These are phyloP conservation scores for Elymnias hypermnestra DNA, from an alignment of 1,140 invertebrate genomes.

Conservation along the genomic window DNA sequence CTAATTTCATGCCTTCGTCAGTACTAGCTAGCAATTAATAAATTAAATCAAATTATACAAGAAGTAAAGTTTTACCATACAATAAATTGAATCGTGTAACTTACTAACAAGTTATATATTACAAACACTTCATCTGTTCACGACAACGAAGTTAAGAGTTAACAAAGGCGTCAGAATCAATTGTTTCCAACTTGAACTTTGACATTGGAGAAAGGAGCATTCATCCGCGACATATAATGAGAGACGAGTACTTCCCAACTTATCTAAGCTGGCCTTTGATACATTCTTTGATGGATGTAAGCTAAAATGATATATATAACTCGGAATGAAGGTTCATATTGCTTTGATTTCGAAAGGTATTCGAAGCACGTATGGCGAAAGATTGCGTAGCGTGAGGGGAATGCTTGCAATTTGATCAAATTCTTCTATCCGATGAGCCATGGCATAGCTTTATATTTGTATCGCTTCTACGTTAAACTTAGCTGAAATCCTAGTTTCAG, in stretches of 20 bases:
- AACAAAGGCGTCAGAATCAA: neutral
- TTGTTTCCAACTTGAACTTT: neutral
- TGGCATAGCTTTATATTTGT: constrained; percentile 1
- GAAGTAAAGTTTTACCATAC: neutral
- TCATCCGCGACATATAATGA: constrained; percentile 9
- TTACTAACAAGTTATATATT: neutral
- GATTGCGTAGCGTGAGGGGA: constrained; percentile 17
- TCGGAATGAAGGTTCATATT: constrained; percentile 12
- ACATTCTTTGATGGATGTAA: neutral
- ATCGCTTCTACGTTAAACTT: no score
- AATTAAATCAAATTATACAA: no score
- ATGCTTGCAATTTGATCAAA: constrained; percentile 27
- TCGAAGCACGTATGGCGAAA: constrained; percentile 22
- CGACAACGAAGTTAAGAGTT: neutral
- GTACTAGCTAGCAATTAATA: no score
- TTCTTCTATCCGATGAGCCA: constrained; percentile 2
- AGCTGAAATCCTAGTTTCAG: no score
- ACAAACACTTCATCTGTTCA: neutral
- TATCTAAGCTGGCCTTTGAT: no score
- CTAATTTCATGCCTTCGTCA: no score
- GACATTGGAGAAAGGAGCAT: neutral
- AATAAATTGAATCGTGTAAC: constrained; percentile 1
- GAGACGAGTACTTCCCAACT: no score
- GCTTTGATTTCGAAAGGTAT: constrained; percentile 7
- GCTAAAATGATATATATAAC: neutral